phyloP scores from a whole-genome alignment of 2,888 invertebrate species.

The Ophraella communa region DNA sequence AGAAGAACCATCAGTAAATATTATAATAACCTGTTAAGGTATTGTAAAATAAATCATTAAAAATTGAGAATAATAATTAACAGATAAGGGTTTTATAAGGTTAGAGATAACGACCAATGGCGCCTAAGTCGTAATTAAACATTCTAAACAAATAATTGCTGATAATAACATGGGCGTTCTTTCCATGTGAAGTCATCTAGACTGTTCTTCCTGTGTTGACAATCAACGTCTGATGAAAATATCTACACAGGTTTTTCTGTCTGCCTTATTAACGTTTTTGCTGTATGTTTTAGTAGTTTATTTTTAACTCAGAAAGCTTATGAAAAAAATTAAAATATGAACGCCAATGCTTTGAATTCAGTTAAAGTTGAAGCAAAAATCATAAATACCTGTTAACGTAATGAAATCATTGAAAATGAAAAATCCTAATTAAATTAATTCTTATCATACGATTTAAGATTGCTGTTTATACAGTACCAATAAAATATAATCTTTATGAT shows the following conservation, averaged over 20 bases:
- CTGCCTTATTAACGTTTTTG: no score
- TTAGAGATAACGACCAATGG: slow-evolving; percentile 38
- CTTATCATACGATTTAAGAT: neutral
- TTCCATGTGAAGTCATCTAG: neutral
- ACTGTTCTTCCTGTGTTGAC: neutral
- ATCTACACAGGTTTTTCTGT: neutral
- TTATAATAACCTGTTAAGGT: slow-evolving; percentile 43
- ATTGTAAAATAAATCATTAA: slow-evolving; percentile 43
- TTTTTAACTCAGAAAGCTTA: no score
- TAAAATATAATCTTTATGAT: neutral
- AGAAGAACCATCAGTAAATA: slow-evolving; percentile 41
- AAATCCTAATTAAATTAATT: neutral
- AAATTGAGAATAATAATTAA: slow-evolving; percentile 42
- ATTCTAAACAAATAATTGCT: slow-evolving; percentile 33
- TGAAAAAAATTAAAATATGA: no score
- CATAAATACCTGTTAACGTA: neutral
- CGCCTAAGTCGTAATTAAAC: slow-evolving; percentile 38
- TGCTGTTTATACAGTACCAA: neutral
- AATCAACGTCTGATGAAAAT: neutral
- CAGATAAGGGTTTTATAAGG: slow-evolving; percentile 41
- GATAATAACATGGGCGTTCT: slow-evolving; percentile 7
- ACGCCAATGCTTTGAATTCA: neutral
- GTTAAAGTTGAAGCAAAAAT: neutral
- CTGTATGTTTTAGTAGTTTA: no score
- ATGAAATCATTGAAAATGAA: neutral